A percentile compares a stretch with the other conserved stretches of the same genome.
These are phyloP conservation scores for Chaetodon auriga DNA, from an alignment of 2,113 vertebrate genomes.

Conservation along the genomic window DNA sequence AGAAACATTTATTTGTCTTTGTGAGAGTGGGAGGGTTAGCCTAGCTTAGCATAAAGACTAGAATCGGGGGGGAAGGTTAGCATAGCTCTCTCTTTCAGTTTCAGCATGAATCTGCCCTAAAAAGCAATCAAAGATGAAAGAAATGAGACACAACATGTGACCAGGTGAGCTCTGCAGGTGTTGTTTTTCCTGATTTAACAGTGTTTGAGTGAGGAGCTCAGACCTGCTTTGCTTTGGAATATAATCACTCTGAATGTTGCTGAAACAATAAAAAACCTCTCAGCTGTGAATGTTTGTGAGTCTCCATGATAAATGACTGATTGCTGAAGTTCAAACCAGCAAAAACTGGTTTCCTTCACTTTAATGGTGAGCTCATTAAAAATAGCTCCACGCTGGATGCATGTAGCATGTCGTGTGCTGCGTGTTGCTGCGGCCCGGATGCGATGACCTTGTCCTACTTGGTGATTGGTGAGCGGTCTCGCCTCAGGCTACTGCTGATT, in stretches of 20 bases:
- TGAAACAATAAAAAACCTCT: too few relatives aligned
- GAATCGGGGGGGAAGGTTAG: neutral
- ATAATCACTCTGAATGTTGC: too few relatives aligned
- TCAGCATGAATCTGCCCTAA: neutral
- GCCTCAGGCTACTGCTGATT: conserved; percentile 76
- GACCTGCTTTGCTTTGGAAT: too few relatives aligned
- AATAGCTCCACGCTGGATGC: neutral
- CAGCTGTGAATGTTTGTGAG: too few relatives aligned
- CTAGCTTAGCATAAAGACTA: neutral
- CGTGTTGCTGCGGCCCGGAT: neutral
- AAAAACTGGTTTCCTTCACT: too few relatives aligned
- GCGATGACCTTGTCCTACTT: conserved; percentile 85
- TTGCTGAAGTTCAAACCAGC: neutral
- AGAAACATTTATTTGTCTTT: too few relatives aligned
- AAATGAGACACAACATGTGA: neutral
- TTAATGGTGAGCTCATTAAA: too few relatives aligned
- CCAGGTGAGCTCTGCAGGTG: too few relatives aligned
- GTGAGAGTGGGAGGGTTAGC: too few relatives aligned
- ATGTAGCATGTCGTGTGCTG: neutral
- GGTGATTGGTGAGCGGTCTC: conserved; percentile 64
- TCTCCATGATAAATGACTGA: too few relatives aligned
- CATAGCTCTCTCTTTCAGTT: neutral
- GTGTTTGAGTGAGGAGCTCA: too few relatives aligned
- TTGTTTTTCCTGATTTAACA: too few relatives aligned
- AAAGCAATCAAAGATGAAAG: neutral